Conservation (phyloP, 2,888 invertebrate genomes). For the Lepas anatifera region DNA sequence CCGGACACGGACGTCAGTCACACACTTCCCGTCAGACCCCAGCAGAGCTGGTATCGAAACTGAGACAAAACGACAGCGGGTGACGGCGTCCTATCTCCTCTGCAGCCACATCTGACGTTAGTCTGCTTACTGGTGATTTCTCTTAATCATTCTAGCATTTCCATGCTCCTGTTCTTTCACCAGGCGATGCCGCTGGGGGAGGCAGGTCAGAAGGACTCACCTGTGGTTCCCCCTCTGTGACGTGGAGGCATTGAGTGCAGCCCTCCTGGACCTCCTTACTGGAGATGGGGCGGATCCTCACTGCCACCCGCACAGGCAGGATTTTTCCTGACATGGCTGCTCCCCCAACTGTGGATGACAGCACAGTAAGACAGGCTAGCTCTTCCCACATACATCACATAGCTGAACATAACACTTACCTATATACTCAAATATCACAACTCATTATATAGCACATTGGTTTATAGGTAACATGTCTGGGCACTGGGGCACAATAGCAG, state of each 20-base stretch:
- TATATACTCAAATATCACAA: too few species aligned
- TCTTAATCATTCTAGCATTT: background rate
- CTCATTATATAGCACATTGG: too few species aligned
- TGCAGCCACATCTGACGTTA: background rate
- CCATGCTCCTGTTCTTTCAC: background rate
- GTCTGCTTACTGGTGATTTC: background rate
- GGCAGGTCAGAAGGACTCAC: conserved; percentile 34
- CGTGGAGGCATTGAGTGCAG: conserved; percentile 57
- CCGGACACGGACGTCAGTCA: too few species aligned
- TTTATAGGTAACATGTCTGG: too few species aligned
- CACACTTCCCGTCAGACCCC: background rate
- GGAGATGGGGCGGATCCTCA: conserved; percentile 69
- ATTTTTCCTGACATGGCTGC: background rate
- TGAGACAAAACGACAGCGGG: too few species aligned
- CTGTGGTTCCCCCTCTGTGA: conserved; percentile 51
- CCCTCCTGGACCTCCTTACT: conserved; percentile 57
- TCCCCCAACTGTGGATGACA: background rate
- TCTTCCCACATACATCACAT: too few species aligned
- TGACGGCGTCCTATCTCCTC: too few species aligned
- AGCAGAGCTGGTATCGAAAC: too few species aligned
- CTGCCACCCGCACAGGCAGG: conserved; percentile 57
- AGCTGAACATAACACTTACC: too few species aligned
- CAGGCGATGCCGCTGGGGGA: too few species aligned
- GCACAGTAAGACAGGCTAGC: too few species aligned
- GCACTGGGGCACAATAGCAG: too few species aligned